A percentile compares a stretch with the other conserved stretches of the same genome.
Evolutionary conservation across 2,797 vertebrate species (phyloP).

Genomic region (Mormyrops attenuatus): DNA sequence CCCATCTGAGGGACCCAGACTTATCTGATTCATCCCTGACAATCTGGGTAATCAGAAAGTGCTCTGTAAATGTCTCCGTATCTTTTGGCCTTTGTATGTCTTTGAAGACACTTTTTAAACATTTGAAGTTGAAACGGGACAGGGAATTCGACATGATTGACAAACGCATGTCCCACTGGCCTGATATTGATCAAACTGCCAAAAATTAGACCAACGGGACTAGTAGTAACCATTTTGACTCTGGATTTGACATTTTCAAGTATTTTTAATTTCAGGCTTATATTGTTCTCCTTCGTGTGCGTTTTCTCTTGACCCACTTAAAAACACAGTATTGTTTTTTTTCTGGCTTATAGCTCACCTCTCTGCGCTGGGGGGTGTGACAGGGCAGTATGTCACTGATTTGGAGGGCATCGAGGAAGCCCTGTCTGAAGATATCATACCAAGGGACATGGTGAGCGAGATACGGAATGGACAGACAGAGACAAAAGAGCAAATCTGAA

Average conservation of each 20-base stretch:
- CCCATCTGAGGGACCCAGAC: background rate
- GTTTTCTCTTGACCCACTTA: background rate
- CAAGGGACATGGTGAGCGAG: background rate
- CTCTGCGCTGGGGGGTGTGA: conserved; percentile 48
- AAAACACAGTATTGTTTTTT: background rate
- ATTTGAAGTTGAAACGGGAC: background rate
- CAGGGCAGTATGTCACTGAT: conserved; percentile 57
- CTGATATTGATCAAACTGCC: background rate
- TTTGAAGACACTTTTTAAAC: background rate
- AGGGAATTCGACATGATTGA: background rate
- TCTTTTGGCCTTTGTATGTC: background rate
- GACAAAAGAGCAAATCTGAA: background rate
- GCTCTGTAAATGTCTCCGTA: background rate
- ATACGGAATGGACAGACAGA: background rate
- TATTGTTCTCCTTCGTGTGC: background rate
- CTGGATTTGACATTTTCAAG: background rate
- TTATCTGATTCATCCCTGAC: background rate
- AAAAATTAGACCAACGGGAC: background rate
- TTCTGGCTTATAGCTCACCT: conserved; percentile 44
- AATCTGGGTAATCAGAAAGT: background rate
- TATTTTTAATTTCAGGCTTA: background rate
- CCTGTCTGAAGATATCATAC: conserved; percentile 54
- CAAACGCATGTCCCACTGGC: background rate
- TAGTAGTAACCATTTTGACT: background rate
- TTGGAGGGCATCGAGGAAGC: conserved; percentile 53